Evolutionary conservation across 2,113 vertebrate genomes (phyloP), one percentile per base, ranked within the genome.

Genomic region (Pedetes capensis): DNA sequence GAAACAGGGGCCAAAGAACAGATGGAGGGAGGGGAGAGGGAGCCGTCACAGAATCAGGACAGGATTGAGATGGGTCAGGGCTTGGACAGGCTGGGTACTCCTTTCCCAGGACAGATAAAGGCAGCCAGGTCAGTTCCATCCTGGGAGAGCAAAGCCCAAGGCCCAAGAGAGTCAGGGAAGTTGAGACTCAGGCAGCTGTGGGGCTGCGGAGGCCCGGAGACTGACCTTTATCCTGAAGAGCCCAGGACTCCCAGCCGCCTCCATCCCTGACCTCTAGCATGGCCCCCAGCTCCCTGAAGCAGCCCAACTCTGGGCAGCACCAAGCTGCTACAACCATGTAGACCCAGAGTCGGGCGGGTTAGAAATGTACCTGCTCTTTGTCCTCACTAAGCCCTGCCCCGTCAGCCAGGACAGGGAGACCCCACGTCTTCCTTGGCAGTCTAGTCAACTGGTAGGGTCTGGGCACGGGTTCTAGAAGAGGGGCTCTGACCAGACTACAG

Each of bases 371-470:
- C 37, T 20, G 5, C 3, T 63, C 72, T 61, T 32, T 14, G 66
- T 34, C 44, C 44, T 71, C 90, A 68, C 4, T 53, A 53, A 82
- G 10, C 17, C 55, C 80, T 55, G 27, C 53, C 42, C 2, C 3
- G 25, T 34, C n/a, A n/a, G n/a, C n/a, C n/a, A n/a, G n/a, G n/a
- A 3, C n/a, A 23, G 53, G 42, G 25, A 84, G 10, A 72, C 32
- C 6, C 23, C 11, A 4, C 18, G 16, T 74, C 71, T 49, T 74
- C 29, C 57, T 29, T 74, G 74, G 14, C 1, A 3, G 57, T 37
- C 32, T 37, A 29, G 78, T 11, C 39, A 57, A 8, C 37, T 17
- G 3, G 0, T 2, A 25, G 39, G 6, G 37, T 4, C 22, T 0
- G 0, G n/a, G 49, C 47, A 34, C 42, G 44, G 34, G 39, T 10